Evolutionary conservation across 2,113 vertebrate genomes (phyloP).

Genomic region (Onychorhynchus coronatus): DNA sequence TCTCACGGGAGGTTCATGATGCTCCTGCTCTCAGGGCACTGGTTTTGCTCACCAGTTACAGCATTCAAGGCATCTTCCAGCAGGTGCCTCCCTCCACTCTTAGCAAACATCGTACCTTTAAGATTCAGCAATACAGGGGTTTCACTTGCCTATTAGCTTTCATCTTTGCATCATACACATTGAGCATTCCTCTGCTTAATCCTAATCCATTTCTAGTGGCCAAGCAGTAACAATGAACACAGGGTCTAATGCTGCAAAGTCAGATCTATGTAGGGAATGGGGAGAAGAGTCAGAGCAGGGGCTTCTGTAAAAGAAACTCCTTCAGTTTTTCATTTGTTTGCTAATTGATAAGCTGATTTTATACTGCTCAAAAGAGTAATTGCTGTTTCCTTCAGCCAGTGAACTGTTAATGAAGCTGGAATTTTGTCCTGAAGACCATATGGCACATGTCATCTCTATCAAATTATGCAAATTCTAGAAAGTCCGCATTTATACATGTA

Average conservation of each 20-base stretch:
- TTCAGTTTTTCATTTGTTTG: neutral
- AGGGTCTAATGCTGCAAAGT: neutral
- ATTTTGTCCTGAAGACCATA: neutral
- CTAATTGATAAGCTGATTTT: neutral
- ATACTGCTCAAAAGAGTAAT: neutral
- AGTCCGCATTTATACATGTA: neutral
- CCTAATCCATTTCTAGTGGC: neutral
- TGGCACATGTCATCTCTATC: neutral
- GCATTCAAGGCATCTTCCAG: neutral
- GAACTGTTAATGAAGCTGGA: neutral
- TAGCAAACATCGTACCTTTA: neutral
- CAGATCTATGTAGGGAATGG: neutral
- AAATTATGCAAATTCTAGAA: neutral
- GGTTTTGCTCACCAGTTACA: neutral
- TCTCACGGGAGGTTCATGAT: accelerated
- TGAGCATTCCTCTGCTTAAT: neutral
- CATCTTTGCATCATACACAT: neutral
- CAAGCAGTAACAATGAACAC: neutral
- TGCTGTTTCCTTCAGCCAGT: neutral
- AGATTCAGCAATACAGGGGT: neutral
- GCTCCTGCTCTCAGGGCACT: neutral
- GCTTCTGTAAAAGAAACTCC: neutral
- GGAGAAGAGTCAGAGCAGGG: neutral
- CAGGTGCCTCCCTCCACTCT: neutral
- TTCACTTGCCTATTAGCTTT: neutral